Conservation (phyloP, 1,140 invertebrate genomes). For the Diprion similis region DNA sequence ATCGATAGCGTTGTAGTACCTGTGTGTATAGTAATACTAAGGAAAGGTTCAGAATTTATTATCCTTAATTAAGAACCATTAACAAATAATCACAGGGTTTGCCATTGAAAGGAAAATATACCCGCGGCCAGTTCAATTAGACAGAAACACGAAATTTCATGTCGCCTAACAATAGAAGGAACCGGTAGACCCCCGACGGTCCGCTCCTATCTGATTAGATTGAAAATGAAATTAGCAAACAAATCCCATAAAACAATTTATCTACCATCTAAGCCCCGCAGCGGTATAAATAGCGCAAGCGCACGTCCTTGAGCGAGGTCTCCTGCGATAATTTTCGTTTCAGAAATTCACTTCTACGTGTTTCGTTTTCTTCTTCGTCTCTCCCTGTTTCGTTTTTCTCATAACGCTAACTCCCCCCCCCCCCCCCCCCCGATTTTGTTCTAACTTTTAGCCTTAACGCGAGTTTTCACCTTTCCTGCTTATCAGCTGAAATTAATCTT, state of each 20-base stretch:
- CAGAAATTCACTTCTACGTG: too few relatives aligned
- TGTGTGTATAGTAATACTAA: neutral
- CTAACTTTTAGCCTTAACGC: too few relatives aligned
- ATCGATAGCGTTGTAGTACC: too few relatives aligned
- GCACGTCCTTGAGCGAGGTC: neutral
- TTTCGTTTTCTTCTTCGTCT: too few relatives aligned
- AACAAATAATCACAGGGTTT: slow-evolving; percentile 11
- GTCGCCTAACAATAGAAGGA: slow-evolving; percentile 10
- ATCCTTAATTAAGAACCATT: slow-evolving; percentile 12
- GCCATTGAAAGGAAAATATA: neutral
- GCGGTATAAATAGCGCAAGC: too few relatives aligned
- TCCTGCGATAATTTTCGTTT: too few relatives aligned
- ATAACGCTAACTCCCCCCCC: too few relatives aligned
- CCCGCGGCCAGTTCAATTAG: neutral
- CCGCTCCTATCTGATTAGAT: neutral
- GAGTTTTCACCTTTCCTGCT: too few relatives aligned
- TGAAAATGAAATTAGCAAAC: slow-evolving; percentile 5
- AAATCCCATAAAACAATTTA: slow-evolving; percentile 9
- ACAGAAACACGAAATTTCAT: slow-evolving; percentile 11
- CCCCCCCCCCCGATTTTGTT: too few relatives aligned
- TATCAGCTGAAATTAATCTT: too few relatives aligned
- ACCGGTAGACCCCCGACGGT: neutral
- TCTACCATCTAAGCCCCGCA: neutral
- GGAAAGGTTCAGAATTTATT: neutral
- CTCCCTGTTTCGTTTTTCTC: too few relatives aligned